Conservation (phyloP, 2,113 vertebrate species). For the Ia io region DNA sequence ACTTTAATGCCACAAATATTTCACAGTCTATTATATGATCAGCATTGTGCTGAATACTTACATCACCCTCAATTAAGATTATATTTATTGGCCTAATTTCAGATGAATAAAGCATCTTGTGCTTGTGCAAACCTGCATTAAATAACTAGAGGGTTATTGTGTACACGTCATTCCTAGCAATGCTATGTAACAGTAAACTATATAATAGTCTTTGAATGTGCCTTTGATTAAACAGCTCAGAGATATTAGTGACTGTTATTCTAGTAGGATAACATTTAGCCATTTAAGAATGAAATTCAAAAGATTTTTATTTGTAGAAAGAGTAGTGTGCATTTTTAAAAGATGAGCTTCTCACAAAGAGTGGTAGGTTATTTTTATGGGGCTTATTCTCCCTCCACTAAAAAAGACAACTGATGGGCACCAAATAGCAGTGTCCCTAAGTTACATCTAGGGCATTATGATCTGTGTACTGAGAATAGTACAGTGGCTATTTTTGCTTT, state of each 20-base stretch:
- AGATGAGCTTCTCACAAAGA: background rate
- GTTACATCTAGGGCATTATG: background rate
- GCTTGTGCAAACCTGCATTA: slow-evolving; percentile 21
- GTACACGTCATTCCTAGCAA: background rate
- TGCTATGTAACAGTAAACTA: background rate
- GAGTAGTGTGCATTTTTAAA: background rate
- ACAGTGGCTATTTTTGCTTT: background rate
- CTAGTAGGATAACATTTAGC: background rate
- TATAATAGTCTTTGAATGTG: slow-evolving; percentile 8
- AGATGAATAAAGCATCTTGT: background rate
- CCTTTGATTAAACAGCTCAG: background rate
- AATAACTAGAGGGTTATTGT: background rate
- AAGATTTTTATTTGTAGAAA: background rate
- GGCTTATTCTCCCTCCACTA: background rate
- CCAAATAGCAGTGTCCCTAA: background rate
- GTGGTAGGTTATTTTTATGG: background rate
- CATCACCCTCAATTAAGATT: slow-evolving; percentile 36
- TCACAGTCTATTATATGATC: background rate
- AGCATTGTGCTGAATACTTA: background rate
- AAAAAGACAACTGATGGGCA: background rate
- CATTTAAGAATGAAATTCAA: background rate
- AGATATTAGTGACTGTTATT: background rate
- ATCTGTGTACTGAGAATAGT: background rate
- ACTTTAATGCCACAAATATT: background rate
- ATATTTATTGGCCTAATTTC: slow-evolving; percentile 45